A percentile compares a stretch with the other conserved stretches of the same genome.
These are phyloP conservation scores for Myotis findleyi DNA, from an alignment of 2,797 vertebrate genomes.

Conservation along the genomic window DNA sequence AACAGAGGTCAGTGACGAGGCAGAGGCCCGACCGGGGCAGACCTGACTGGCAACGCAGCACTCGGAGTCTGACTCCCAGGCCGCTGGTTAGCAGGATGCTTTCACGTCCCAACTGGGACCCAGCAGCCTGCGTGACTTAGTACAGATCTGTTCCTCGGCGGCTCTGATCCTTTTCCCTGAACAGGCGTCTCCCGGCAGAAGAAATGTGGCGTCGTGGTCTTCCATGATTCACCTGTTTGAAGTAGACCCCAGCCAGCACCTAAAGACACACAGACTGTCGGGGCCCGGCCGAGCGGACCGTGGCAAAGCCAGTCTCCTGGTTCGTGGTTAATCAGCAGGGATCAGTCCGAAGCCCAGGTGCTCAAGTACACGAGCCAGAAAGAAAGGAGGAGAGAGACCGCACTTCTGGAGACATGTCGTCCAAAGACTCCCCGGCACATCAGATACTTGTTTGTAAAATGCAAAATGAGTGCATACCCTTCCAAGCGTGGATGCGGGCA, in stretches of 20 bases:
- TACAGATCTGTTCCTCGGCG: neutral
- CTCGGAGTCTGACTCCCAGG: too few relatives aligned
- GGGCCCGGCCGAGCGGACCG: fast-evolving
- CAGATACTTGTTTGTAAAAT: neutral
- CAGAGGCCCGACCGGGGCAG: neutral
- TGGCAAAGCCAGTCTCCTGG: neutral
- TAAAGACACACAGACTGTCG: neutral
- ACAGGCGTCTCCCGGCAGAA: neutral
- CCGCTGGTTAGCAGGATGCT: too few relatives aligned
- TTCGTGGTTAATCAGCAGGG: neutral
- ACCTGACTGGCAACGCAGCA: too few relatives aligned
- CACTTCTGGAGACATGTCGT: neutral
- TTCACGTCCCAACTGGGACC: neutral
- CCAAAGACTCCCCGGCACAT: too few relatives aligned
- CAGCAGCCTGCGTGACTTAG: neutral
- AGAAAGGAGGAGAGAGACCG: too few relatives aligned
- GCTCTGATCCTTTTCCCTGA: neutral
- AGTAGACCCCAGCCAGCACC: neutral
- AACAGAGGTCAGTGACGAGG: neutral
- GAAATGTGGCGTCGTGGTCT: fast-evolving
- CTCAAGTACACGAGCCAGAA: neutral
- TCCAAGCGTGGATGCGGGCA: neutral
- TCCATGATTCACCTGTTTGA: neutral
- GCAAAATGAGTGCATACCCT: too few relatives aligned
- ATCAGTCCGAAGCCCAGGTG: neutral